Conservation (phyloP, 2,113 vertebrate species). For the Serilophus lunatus region DNA sequence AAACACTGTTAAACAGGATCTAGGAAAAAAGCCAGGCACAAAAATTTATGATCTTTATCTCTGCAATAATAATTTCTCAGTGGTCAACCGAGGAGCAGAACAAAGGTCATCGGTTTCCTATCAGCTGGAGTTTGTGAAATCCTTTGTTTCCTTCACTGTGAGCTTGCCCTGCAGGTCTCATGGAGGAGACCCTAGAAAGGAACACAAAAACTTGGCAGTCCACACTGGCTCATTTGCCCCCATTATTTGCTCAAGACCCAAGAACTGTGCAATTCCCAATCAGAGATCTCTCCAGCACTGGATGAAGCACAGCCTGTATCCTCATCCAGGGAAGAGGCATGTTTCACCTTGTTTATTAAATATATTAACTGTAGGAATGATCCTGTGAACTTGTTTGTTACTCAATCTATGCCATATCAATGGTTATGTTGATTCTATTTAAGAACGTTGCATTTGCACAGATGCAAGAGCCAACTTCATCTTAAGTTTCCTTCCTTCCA, state of each 20-base stretch:
- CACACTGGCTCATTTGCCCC: neutral
- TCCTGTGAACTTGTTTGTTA: neutral
- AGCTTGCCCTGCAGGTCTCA: neutral
- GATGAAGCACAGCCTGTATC: neutral
- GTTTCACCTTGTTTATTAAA: neutral
- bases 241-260: neutral
- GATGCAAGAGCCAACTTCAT: neutral
- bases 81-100: neutral
- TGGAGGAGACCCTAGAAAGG: neutral
- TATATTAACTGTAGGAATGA: neutral
- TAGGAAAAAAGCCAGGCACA: conserved; percentile 51
- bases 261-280: neutral
- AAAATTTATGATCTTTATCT: conserved; percentile 50
- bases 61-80: conserved; percentile 35
- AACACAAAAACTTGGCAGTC: neutral
- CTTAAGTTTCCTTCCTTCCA: neutral
- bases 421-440: neutral
- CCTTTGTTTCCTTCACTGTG: neutral
- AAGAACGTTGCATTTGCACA: neutral
- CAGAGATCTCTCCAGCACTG: neutral
- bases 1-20: conserved; percentile 53
- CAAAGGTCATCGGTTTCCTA: neutral
- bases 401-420: neutral
- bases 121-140: conserved; percentile 13
- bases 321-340: neutral